These are phyloP conservation scores for Dryocosmus kuriphilus DNA, from an alignment of 2,888 invertebrate species.

Conservation along the genomic window DNA sequence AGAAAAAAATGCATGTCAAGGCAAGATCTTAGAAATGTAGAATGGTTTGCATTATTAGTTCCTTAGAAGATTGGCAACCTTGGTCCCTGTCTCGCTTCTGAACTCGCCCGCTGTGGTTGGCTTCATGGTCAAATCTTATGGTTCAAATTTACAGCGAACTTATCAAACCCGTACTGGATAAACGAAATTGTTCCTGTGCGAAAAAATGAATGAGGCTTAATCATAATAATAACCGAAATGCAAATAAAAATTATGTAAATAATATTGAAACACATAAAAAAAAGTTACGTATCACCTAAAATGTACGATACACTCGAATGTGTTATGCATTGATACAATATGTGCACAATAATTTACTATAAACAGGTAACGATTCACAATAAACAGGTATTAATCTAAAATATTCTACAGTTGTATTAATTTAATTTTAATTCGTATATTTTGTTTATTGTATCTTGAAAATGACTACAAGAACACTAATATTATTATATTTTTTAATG, in stretches of 20 bases:
- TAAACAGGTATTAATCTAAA: neutral
- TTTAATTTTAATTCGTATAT: neutral
- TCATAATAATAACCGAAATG: neutral
- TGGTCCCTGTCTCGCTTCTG: slow-evolving; percentile 76
- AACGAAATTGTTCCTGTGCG: neutral
- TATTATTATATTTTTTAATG: neutral
- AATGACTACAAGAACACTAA: neutral
- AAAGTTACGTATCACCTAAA: neutral
- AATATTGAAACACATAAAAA: neutral
- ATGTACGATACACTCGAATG: neutral
- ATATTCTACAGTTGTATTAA: neutral
- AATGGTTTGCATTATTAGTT: slow-evolving; percentile 44
- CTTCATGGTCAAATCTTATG: slow-evolving; percentile 52
- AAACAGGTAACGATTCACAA: neutral
- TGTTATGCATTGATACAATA: neutral
- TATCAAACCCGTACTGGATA: neutral
- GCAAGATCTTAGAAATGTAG: neutral
- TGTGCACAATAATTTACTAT: neutral
- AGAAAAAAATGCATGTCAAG: slow-evolving; percentile 34
- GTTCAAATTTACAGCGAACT: slow-evolving; percentile 10
- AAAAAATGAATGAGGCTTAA: neutral
- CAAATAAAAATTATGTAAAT: neutral
- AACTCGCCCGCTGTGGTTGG: slow-evolving; percentile 71
- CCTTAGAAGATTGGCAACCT: slow-evolving; percentile 73
- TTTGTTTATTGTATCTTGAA: neutral